These are phyloP conservation scores for Pseudopipra pipra DNA, from an alignment of 2,113 vertebrate genomes.

Conservation along the genomic window DNA sequence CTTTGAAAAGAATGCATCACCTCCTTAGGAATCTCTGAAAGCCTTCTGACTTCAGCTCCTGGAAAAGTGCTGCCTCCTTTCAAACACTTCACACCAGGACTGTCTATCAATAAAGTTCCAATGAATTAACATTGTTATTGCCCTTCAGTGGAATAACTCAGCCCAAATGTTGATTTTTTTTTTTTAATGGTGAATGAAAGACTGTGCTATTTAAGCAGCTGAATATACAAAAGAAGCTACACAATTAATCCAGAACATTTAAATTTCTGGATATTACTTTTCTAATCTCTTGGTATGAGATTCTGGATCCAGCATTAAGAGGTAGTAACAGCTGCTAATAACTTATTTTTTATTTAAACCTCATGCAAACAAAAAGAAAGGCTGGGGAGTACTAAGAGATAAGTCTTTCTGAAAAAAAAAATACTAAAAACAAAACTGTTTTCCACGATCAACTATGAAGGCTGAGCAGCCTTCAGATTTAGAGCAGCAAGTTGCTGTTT, in stretches of 20 bases:
- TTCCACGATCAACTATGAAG: background rate
- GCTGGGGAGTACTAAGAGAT: background rate
- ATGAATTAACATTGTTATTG: background rate
- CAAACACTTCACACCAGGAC: background rate
- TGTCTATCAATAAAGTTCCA: background rate
- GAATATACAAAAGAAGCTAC: background rate
- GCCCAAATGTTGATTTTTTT: background rate
- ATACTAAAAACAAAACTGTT: background rate
- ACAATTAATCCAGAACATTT: background rate
- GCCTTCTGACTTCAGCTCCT: background rate
- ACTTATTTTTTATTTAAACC: background rate
- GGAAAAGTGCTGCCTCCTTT: background rate
- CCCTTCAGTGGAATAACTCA: background rate
- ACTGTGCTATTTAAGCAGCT: background rate
- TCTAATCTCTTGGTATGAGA: background rate
- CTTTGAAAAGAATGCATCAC: background rate
- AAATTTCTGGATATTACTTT: background rate
- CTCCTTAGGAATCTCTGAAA: background rate
- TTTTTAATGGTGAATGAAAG: background rate
- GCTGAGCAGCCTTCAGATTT: background rate
- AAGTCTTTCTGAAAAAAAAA: background rate
- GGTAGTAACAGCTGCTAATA: background rate
- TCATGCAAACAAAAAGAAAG: background rate
- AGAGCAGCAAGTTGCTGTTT: background rate
- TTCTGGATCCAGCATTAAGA: background rate